Evolutionary conservation across 2,888 invertebrate genomes (phyloP), one percentile per base, ranked within the genome.

Genomic region (Lasioglossum marginatum): DNA sequence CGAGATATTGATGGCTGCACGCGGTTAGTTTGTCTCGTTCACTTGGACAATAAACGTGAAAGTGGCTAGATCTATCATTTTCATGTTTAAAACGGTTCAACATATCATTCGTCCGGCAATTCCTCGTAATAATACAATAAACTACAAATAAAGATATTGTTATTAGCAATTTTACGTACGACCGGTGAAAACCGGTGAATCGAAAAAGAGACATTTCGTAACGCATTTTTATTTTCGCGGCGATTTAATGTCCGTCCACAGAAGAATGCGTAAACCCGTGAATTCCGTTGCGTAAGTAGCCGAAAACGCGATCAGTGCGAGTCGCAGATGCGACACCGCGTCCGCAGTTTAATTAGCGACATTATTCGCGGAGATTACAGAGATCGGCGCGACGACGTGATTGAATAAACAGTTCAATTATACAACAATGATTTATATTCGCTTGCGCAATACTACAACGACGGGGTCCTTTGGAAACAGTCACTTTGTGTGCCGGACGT

Each of bases 1-100:
- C 57, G 60, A 57, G 57, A 52, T 81, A 81, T 76, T 60, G 75
- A 81, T 76, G 70, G n/a, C 60, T 37, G 57, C n/a, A 16, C 80
- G 45, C 63, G 66, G 45, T 45, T 76, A 19, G 43, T 75, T 43
- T 70, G 40, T 45, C 23, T 60, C 60, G 45, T 45, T 43, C 57
- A 31, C 14, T 27, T 37, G 70, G 60, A 60, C 40, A 60, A 60
- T 34, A 45, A 60, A 60, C n/a, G n/a, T 71, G 60, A 40, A 81
- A 76, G 70, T 27, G 34, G 23, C 16, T 23, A 19, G 52, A 31
- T 68, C 12, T 37, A 37, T 68, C 66, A 68, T 68, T 23, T 68
- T 34, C 66, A 37, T 19, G 19, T 68, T 68, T 23, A 4, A 23
- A 10, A 37, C 23, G 19, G 66, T 23, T 19, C 16, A 23, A 66